These are phyloP conservation scores for Willisornis vidua DNA, from an alignment of 2,113 vertebrate genomes.

Conservation along the genomic window DNA sequence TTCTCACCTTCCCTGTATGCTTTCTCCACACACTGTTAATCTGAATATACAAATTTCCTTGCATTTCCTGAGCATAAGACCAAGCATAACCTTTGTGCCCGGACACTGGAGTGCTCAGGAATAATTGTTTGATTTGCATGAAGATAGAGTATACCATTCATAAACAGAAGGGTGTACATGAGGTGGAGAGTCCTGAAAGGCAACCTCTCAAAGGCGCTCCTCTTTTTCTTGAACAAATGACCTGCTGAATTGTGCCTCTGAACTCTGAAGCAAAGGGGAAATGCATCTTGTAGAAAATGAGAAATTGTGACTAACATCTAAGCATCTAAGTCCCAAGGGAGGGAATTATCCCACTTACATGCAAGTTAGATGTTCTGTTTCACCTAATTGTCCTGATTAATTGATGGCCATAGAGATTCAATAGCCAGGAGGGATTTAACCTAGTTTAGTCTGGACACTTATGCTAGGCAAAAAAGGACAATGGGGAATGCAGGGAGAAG, in stretches of 20 bases:
- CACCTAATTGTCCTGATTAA: neutral
- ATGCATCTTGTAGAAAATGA: fast-evolving
- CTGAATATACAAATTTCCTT: neutral
- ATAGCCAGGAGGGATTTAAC: neutral
- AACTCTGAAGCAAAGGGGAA: neutral
- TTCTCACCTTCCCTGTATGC: neutral
- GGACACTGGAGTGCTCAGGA: neutral
- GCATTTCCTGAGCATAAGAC: neutral
- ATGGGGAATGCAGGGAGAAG: neutral
- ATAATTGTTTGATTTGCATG: neutral
- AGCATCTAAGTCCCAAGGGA: neutral
- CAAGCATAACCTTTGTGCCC: neutral
- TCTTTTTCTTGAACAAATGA: neutral
- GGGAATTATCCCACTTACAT: neutral
- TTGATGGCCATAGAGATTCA: neutral
- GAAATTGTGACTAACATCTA: neutral
- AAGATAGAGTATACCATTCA: neutral
- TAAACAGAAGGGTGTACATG: neutral
- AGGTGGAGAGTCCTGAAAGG: neutral
- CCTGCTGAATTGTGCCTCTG: neutral
- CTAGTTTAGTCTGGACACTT: neutral
- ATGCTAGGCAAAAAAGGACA: neutral
- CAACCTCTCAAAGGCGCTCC: neutral
- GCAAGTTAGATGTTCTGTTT: neutral
- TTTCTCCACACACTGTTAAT: neutral